These are phyloP conservation scores for Gonocerus acuteangulatus DNA, from an alignment of 2,888 invertebrate species.

Conservation along the genomic window DNA sequence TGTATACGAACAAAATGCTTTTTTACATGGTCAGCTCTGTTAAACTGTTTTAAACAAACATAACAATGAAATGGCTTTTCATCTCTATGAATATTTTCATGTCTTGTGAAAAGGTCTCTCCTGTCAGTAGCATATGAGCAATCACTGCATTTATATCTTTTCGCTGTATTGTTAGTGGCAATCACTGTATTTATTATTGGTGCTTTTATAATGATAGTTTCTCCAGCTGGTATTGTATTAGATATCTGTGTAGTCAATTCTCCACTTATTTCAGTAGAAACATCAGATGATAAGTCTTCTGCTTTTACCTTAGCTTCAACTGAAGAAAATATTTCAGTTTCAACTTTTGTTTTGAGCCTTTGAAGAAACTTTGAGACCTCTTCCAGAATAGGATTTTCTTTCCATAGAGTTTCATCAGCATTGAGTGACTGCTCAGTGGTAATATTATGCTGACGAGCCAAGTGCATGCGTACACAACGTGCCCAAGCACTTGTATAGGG, in stretches of 20 bases:
- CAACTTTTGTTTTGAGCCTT: constrained; percentile 57
- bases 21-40: constrained; percentile 88
- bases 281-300: neutral
- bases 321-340: constrained; percentile 39
- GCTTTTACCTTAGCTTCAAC: constrained; percentile 5
- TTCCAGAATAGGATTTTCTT: constrained; percentile 65
- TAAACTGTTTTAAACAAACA: constrained; percentile 85
- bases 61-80: constrained; percentile 92
- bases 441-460: constrained; percentile 63
- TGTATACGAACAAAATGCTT: constrained; percentile 90
- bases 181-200: neutral
- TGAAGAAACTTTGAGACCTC: constrained; percentile 65
- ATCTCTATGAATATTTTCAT: constrained; percentile 87
- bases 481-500: constrained; percentile 70
- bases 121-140: constrained; percentile 89
- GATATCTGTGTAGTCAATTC: neutral
- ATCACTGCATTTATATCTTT: constrained; percentile 76
- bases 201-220: neutral
- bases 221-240: neutral
- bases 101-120: constrained; percentile 80
- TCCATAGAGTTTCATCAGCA: constrained; percentile 50
- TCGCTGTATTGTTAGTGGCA: constrained; percentile 41
- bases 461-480: constrained; percentile 63
- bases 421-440: constrained; percentile 56
- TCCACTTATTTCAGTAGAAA: neutral